Evolutionary conservation across 2,797 vertebrate species (phyloP), one percentile per base, ranked within the genome.

Genomic region (Danio jaintianensis): DNA sequence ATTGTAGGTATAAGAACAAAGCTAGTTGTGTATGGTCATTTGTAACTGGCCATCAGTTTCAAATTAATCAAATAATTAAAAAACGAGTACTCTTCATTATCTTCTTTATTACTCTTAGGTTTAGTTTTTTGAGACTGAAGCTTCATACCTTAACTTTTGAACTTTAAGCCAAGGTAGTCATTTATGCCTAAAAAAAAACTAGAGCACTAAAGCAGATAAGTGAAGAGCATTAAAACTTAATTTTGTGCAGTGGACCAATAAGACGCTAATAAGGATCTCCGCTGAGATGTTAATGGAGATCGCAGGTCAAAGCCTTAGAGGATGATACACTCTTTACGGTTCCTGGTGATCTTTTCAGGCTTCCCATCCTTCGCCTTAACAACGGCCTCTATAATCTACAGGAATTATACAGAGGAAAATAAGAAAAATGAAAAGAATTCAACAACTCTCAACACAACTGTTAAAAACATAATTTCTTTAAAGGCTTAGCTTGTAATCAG

Each of bases 331-430:
- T 96, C 96, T 0, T 96, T 89, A 0, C 93, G 95, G 90, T 95
- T 96, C 86, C 94, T 97, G 88, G 93, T 95, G 93, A 99, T 94
- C 86, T 97, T 98, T 84, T 93, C 86, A 0, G 94, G 90, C 77
- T 97, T 95, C 75, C 97, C 97, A 0, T 95, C 93, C 2, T 85
- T 66, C 7, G 95, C 95, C 8, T 87, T 85, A 86, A 95, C 93
- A 78, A 98, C 84, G 0, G 91, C 93, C 29, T 90, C 84, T 43
- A 97, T 89, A 76, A 99, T 82, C 98, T 99, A 8, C 10, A 58
- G n/a, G 52, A 50, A 53, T 53, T 40, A 4, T 6, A 53, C 36
- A 53, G 40, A 13, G 10, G 12, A 42, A 13, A n/a, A 13, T 40
- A 0, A 74, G 10, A 13, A 13, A 58, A 10, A n/a, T 50, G 18